Conservation (phyloP, 2,113 vertebrate species). For the Hyaena hyaena region DNA sequence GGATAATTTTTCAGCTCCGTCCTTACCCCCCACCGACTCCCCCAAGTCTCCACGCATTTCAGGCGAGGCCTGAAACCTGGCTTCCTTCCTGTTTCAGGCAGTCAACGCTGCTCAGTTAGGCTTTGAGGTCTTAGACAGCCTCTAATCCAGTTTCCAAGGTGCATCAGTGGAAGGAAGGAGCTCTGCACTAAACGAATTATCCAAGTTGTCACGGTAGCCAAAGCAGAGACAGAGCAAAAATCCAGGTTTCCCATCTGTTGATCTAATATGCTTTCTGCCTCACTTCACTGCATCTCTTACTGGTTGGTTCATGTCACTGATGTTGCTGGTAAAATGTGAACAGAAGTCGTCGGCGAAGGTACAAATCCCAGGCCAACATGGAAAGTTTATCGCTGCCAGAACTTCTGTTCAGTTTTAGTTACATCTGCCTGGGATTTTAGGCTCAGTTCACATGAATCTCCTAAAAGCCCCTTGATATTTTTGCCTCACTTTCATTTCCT, state of each 20-base stretch:
- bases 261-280: neutral
- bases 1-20: neutral
- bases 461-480: conserved; percentile 19
- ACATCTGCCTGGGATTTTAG: conserved; percentile 30
- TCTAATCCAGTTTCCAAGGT: neutral
- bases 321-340: conserved; percentile 58
- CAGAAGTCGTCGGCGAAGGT: conserved; percentile 35
- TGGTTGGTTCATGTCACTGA: conserved; percentile 17
- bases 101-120: too few species aligned
- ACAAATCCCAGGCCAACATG: conserved; percentile 18
- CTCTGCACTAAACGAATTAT: neutral
- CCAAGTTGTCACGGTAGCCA: neutral
- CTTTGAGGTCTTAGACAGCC: neutral
- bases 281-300: neutral
- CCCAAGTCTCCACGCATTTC: neutral
- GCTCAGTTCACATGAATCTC: neutral
- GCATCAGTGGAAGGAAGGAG: neutral
- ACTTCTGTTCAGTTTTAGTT: conserved; percentile 45
- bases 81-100: neutral
- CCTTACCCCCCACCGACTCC: too few species aligned
- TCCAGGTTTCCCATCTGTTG: neutral
- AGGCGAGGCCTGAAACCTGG: neutral
- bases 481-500: neutral
- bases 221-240: neutral
- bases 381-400: neutral